Conservation (phyloP, 2,888 invertebrate species). For the Galerucella pusilla region DNA sequence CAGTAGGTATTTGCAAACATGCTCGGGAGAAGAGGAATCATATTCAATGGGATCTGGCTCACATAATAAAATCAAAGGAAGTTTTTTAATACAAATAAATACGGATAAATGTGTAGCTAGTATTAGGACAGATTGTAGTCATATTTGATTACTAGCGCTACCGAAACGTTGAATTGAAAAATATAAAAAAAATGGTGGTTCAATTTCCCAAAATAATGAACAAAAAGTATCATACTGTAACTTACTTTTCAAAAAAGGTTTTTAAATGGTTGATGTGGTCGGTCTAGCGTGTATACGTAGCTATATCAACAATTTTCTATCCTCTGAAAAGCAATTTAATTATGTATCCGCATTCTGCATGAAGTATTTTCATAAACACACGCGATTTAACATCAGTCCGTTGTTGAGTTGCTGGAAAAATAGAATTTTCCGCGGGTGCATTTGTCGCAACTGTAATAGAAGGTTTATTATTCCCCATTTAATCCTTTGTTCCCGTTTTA, state of each 20-base stretch:
- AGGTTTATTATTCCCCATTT: background rate
- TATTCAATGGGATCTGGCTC: too few relatives aligned
- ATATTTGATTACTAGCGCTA: too few relatives aligned
- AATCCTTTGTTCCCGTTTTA: background rate
- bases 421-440: background rate
- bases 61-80: too few relatives aligned
- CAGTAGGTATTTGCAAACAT: too few relatives aligned
- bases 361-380: slow-evolving; percentile 20
- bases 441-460: background rate
- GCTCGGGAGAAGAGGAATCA: too few relatives aligned
- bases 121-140: too few relatives aligned
- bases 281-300: background rate
- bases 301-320: slow-evolving; percentile 12
- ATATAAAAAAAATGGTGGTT: too few relatives aligned
- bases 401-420: background rate
- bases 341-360: slow-evolving; percentile 21
- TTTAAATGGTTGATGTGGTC: background rate
- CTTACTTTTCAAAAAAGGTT: background rate
- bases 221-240: background rate
- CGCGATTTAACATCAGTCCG: slow-evolving; percentile 13
- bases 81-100: too few relatives aligned
- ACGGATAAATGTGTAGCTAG: too few relatives aligned
- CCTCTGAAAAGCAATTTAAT: slow-evolving; percentile 18
- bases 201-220: too few relatives aligned
- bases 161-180: too few relatives aligned